Base-by-base conservation (phyloP, 2,113 vertebrate genomes). In the Chloroceryle aenea region DNA sequence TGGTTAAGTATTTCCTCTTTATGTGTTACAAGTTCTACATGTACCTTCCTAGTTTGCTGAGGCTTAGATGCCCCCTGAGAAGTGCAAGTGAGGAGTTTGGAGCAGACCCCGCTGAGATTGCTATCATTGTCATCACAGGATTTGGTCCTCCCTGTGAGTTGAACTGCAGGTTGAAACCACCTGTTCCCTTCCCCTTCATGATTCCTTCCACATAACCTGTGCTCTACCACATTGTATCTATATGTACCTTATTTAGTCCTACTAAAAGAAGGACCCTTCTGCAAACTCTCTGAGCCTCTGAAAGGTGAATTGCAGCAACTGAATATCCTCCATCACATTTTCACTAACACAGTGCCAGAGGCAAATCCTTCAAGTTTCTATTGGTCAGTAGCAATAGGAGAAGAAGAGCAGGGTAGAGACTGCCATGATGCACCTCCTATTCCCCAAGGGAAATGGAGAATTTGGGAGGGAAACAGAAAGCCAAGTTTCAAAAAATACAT, bases 81-180 rank as follows among this genome's bases (percentile, higher is more conserved):
- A 30, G 26, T 29, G 38, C 14, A 83, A 72, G 38, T 1, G 1
- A 50, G 42, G 42, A 85, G 18, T 48, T 43, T 50, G 78, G 45
- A 82, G 52, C n/a, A 67, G 56, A 74, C 7, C 25, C 30, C 25
- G 22, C 20, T 30, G 27, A 82, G 19, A 10, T 59, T 3, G 0
- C 34, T 55, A 32, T 25, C n/a, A 42, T n/a, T 2, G 1, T 11
- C 19, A 48, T 30, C 9, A 4, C 10, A 27, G 34, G 21, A 50
- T 25, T 16, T 0, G 0, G 4, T 22, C 17, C 14, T 40, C 32
- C 18, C 9, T n/a, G 27, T 36, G 56, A 14, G 22, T 79, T 42
- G 27, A 67, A 56, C 30, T 59, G 30, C 29, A 32, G 10, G 9
- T 38, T 68, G 48, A 47, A 29, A 64, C 11, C 2, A 2, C 2